Evolutionary conservation across 2,113 vertebrate species (phyloP), one percentile per base, ranked within the genome.

Genomic region (Neogobius melanostomus): DNA sequence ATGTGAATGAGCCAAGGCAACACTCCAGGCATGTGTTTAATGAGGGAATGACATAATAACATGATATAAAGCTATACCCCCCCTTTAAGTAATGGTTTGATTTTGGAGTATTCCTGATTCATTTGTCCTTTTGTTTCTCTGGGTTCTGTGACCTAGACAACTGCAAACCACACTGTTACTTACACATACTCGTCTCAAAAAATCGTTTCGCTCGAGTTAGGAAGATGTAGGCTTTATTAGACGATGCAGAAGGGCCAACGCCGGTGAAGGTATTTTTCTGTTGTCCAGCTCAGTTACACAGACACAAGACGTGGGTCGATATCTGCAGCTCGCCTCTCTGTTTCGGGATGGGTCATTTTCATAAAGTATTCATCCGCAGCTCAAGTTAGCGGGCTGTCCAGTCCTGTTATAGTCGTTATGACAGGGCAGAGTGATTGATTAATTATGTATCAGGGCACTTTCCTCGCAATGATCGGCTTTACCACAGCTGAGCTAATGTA

Each of bases 321-420:
- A 82, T 57, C 73, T 80, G 71, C 74, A 69, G 76, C 81, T 77
- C 73, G 21, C 49, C 74, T 68, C 76, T 49, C 74, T 72, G 53
- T 65, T 66, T 71, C 82, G 72, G 64, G 75, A 86, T 84, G 78
- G 80, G 81, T 87, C 71, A 86, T 91, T 92, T 91, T 90, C 90
- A 90, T 92, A 85, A 93, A 92, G 88, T 91, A 92, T 91, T 91
- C 69, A 92, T 90, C 74, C 74, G 59, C 60, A 69, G 78, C 82
- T 88, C 77, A 66, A 82, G 76, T 88, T 72, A 68, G 66, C 71
- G 53, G 71, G 62, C 46, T 75, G 80, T 82, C 84, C 77, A 72
- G 69, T 48, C 43, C 56, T 81, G 69, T 79, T 85, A 64, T 74
- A 66, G 82, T 79, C 70, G 68, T 88, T 85, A 85, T 85, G 80